A percentile compares a stretch with the other conserved stretches of the same genome.
These are phyloP conservation scores for Drosophila flavopinicola DNA, from an alignment of 2,888 invertebrate species.

Conservation along the genomic window DNA sequence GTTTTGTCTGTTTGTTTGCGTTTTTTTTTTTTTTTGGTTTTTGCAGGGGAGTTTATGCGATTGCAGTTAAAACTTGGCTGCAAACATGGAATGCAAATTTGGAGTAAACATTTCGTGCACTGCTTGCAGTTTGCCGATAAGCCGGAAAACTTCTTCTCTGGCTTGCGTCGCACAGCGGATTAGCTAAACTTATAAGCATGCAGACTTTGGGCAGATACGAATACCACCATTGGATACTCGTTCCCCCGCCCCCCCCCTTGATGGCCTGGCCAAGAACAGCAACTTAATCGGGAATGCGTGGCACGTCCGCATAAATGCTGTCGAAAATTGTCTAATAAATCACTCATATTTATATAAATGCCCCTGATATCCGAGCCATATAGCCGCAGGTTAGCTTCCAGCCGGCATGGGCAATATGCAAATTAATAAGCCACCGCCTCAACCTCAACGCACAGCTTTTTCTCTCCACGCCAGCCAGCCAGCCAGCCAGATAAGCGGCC, in stretches of 20 bases:
- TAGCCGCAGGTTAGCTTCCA: constrained; percentile 31
- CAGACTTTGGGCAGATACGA: constrained; percentile 5
- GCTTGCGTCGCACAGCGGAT: constrained; percentile 21
- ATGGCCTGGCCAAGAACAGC: constrained; percentile 35
- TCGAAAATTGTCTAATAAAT: constrained; percentile 82
- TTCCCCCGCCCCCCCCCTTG: background rate
- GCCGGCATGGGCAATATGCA: constrained; percentile 44
- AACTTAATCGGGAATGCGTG: constrained; percentile 62
- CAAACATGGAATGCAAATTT: constrained; percentile 60
- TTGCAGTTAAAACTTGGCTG: constrained; percentile 69
- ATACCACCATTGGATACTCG: constrained; percentile 12
- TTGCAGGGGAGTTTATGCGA: constrained; percentile 34
- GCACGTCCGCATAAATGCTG: constrained; percentile 77
- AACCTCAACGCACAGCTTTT: constrained; percentile 23
- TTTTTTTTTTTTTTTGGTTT: constrained; percentile 7
- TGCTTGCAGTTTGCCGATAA: constrained; percentile 37
- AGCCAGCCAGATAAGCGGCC: constrained; percentile 59
- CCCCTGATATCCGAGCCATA: constrained; percentile 65
- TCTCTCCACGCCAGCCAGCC: constrained; percentile 39
- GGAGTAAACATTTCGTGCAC: constrained; percentile 11
- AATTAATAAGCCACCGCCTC: constrained; percentile 41
- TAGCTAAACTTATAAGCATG: constrained; percentile 15
- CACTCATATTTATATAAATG: constrained; percentile 82
- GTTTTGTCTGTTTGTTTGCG: background rate
- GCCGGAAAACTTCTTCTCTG: constrained; percentile 8